Conservation (phyloP, 2,797 vertebrate species). For the Pangasius macronema region DNA sequence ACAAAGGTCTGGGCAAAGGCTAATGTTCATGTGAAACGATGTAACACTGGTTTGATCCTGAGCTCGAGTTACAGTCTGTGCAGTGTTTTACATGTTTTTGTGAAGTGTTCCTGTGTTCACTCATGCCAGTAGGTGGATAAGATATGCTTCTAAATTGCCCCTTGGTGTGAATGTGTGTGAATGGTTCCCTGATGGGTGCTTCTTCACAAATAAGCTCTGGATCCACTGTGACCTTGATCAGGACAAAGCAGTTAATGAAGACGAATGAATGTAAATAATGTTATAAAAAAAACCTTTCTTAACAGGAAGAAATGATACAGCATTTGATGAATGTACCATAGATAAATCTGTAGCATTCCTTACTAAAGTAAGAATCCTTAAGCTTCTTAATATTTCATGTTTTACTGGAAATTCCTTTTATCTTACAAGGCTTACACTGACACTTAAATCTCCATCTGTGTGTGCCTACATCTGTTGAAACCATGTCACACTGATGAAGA, state of each 20-base stretch:
- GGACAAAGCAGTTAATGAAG: background rate
- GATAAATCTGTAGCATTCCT: background rate
- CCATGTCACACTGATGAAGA: conserved; percentile 1
- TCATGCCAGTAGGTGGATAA: background rate
- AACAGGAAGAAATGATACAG: background rate
- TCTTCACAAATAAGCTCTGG: background rate
- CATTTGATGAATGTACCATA: background rate
- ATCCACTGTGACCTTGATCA: background rate
- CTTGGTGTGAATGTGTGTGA: background rate
- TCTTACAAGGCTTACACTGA: background rate
- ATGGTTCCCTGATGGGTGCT: background rate
- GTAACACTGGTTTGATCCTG: background rate
- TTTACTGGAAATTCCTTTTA: background rate
- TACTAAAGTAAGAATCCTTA: background rate
- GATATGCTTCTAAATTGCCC: background rate
- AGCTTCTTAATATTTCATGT: background rate
- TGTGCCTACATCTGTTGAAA: background rate
- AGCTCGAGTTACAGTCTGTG: background rate
- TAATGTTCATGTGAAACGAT: background rate
- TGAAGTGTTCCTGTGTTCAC: background rate
- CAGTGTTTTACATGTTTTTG: background rate
- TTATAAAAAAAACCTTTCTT: background rate
- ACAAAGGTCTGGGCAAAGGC: background rate
- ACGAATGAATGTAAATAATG: background rate
- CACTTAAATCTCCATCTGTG: background rate